Percentiles rank a stretch among this genome's conserved stretches.
Evolutionary conservation across 2,888 invertebrate genomes (phyloP).

Genomic region (Flexamia atlantica): DNA sequence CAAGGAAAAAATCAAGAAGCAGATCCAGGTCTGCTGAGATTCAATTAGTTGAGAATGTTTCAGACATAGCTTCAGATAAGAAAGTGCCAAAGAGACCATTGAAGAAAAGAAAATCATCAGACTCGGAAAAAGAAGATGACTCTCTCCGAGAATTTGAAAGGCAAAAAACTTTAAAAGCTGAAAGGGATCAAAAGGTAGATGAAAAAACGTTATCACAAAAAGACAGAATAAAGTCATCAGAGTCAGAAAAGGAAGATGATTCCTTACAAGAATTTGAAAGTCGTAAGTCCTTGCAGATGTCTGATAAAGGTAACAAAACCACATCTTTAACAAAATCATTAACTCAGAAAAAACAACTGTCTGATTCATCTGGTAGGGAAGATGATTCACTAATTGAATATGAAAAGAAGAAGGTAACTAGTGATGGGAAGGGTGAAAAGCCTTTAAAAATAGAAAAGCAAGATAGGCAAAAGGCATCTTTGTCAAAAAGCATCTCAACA

Average conservation of each 20-base stretch:
- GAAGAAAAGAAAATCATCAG: slow-evolving; percentile 65
- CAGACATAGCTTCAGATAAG: slow-evolving; percentile 37
- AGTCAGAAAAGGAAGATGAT: slow-evolving; percentile 70
- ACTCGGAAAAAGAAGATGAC: slow-evolving; percentile 64
- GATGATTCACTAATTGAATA: slow-evolving; percentile 65
- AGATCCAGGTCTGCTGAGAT: slow-evolving; percentile 61
- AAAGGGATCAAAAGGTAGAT: slow-evolving; percentile 9
- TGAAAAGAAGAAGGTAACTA: slow-evolving; percentile 29
- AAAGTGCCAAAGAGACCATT: slow-evolving; percentile 35
- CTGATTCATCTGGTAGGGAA: slow-evolving; percentile 64
- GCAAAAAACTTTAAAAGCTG: slow-evolving; percentile 59
- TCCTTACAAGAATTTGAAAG: slow-evolving; percentile 70
- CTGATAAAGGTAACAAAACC: slow-evolving; percentile 62
- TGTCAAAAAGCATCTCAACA: slow-evolving; percentile 57
- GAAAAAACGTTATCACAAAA: slow-evolving; percentile 17
- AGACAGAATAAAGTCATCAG: slow-evolving; percentile 63
- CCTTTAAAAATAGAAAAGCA: slow-evolving; percentile 37
- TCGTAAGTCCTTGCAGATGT: slow-evolving; percentile 74
- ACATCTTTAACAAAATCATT: slow-evolving; percentile 69
- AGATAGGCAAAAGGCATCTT: slow-evolving; percentile 39
- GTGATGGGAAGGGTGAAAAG: slow-evolving; percentile 24
- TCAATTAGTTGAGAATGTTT: slow-evolving; percentile 51
- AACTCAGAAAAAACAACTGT: slow-evolving; percentile 60
- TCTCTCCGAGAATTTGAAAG: slow-evolving; percentile 65
- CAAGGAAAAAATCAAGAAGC: slow-evolving; percentile 62